Base-by-base conservation (phyloP, 2,113 vertebrate genomes). In the Osmerus eperlanus region DNA sequence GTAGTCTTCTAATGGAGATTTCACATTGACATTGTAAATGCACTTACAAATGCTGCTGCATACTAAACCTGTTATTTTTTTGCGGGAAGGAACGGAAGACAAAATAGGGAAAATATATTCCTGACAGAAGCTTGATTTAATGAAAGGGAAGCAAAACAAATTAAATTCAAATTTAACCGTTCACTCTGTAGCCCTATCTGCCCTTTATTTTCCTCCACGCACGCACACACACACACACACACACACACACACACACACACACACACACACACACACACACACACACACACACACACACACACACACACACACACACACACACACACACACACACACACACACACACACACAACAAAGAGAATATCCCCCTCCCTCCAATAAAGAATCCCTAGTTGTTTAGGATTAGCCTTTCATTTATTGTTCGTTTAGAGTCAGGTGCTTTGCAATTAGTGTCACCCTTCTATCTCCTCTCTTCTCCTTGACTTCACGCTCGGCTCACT, bases 401-500 rank as follows among this genome's bases (percentile, higher is more conserved):
- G 82, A 89, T 91, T 93, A 89, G 86, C 47, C 60, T 36, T 68
- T 75, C 71, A 72, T 79, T 81, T 76, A 65, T 76, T 78, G 68
- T 81, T 89, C 87, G 88, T 73, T 91, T 91, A 90, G 78, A 90
- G 85, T 87, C 77, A 83, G 90, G 83, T 75, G 76, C 72, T 74
- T 84, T 83, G 74, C 86, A 93, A 92, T 90, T 92, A 94, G 83
- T 90, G 87, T 88, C 91, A 91, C 81, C 72, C 84, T 88, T 84
- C 85, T 85, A 78, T 86, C 85, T 76, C 82, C 79, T 81, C 71
- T 84, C 88, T 90, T 86, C 88, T 91, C 77, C 56, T 81, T 85
- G 83, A 68, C 88, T 91, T 89, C 89, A 81, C 83, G 80, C 80
- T 84, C 91, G 87, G 85, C 93, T 95, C 92, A 90, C 87, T 82